These are phyloP conservation scores for Cichlasoma orientale DNA, from an alignment of 2,797 vertebrate species.

Conservation along the genomic window DNA sequence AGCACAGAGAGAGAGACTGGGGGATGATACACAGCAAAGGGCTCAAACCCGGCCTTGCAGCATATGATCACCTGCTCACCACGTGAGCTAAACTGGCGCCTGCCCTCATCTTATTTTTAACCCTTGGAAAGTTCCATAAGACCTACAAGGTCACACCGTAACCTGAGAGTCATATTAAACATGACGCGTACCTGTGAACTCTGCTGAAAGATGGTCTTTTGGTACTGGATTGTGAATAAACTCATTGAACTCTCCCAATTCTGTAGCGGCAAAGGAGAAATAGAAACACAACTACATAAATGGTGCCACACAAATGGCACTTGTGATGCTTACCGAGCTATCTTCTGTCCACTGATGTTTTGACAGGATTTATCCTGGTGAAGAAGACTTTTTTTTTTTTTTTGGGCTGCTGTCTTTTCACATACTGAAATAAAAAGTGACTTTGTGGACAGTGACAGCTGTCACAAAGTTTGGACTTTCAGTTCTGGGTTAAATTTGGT, in stretches of 20 bases:
- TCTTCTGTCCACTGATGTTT: neutral
- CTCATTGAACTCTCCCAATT: neutral
- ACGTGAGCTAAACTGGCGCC: neutral
- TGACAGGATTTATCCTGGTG: neutral
- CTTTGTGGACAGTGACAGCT: neutral
- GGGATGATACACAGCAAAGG: neutral
- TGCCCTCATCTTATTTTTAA: neutral
- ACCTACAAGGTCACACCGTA: neutral
- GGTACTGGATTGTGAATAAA: neutral
- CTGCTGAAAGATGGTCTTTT: neutral
- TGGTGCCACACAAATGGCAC: neutral
- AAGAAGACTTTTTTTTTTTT: neutral
- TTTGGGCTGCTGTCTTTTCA: neutral
- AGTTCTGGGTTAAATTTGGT: neutral
- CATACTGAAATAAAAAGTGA: neutral
- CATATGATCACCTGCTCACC: neutral
- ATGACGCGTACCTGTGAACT: neutral
- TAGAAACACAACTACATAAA: neutral
- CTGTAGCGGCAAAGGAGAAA: neutral
- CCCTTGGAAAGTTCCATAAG: neutral
- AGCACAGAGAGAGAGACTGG: neutral
- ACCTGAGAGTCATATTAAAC: neutral
- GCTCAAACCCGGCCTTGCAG: neutral
- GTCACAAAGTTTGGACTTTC: neutral
- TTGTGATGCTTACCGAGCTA: neutral